Conservation (phyloP, 2,113 vertebrate genomes). For the Psephotus haematonotus region DNA sequence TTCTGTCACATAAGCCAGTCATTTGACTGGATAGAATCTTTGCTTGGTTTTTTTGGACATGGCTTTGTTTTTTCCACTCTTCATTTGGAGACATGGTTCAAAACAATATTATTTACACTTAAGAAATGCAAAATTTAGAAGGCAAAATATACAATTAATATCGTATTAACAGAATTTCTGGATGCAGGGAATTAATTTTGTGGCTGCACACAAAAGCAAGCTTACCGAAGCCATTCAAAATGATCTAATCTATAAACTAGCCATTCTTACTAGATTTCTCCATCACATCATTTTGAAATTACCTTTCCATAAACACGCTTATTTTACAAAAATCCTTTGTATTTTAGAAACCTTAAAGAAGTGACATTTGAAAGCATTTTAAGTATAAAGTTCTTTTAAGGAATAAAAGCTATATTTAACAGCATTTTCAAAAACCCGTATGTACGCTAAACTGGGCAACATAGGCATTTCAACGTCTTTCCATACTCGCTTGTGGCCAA, state of each 20-base stretch:
- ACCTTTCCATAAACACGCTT: background rate
- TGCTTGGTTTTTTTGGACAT: background rate
- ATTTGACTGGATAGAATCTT: background rate
- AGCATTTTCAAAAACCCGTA: background rate
- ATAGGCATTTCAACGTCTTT: background rate
- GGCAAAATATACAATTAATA: constrained; percentile 8
- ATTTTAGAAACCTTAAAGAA: background rate
- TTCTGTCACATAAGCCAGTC: background rate
- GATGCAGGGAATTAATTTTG: background rate
- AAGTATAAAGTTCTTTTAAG: background rate
- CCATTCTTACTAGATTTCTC: background rate
- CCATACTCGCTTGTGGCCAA: rapidly evolving
- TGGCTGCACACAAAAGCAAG: background rate
- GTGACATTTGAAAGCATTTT: background rate
- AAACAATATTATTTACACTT: background rate
- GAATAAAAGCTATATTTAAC: background rate
- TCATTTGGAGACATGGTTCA: background rate
- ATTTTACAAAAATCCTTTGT: background rate
- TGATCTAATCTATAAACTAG: background rate
- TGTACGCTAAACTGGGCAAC: background rate
- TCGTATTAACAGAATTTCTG: background rate
- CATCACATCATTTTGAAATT: background rate
- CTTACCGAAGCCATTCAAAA: background rate
- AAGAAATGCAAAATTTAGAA: background rate
- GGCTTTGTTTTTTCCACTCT: background rate